A percentile compares a stretch with the other conserved stretches of the same genome.
phyloP scores from a whole-genome alignment of 53 echinoderm and acorn worm genomes.

The Pentamera pediparva region DNA sequence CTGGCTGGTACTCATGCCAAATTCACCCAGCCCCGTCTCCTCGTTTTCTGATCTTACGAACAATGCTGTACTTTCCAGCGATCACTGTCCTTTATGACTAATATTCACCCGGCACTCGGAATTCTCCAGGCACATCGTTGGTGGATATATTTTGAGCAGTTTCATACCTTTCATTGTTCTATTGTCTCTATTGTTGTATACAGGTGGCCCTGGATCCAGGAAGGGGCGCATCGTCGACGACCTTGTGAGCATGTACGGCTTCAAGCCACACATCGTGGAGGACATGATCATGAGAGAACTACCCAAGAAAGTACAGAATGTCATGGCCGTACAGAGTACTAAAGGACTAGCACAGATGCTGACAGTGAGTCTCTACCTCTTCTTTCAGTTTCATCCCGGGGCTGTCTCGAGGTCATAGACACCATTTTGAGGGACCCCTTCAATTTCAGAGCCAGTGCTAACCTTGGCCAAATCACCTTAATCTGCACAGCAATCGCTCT shows the following conservation, averaged over 20 bases:
- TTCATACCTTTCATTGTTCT: background rate
- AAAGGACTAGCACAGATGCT: slow-evolving; percentile 69
- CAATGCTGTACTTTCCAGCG: no score
- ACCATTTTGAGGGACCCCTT: no score
- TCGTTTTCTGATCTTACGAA: no score
- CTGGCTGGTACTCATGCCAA: no score
- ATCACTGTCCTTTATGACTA: background rate
- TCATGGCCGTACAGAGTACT: slow-evolving; percentile 59
- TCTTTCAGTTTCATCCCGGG: no score
- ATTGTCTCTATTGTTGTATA: background rate
- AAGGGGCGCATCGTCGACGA: slow-evolving; percentile 86
- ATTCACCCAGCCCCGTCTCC: no score
- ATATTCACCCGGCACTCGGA: no score
- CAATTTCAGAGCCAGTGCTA: no score
- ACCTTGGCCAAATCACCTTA: no score
- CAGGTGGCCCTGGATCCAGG: slow-evolving; percentile 90
- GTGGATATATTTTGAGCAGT: background rate
- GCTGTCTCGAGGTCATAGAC: no score
- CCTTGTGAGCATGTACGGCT: slow-evolving; percentile 81
- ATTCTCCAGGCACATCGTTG: no score
- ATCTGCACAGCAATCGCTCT: no score
- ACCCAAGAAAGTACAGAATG: slow-evolving; percentile 86
- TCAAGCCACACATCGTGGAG: slow-evolving; percentile 64
- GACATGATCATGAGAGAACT: slow-evolving; percentile 70
- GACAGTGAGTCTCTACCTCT: slow-evolving; percentile 34